A percentile compares a stretch with the other conserved stretches of the same genome.
These are phyloP conservation scores for Ornithoptera priamus DNA, from an alignment of 2,888 invertebrate genomes.

Conservation along the genomic window DNA sequence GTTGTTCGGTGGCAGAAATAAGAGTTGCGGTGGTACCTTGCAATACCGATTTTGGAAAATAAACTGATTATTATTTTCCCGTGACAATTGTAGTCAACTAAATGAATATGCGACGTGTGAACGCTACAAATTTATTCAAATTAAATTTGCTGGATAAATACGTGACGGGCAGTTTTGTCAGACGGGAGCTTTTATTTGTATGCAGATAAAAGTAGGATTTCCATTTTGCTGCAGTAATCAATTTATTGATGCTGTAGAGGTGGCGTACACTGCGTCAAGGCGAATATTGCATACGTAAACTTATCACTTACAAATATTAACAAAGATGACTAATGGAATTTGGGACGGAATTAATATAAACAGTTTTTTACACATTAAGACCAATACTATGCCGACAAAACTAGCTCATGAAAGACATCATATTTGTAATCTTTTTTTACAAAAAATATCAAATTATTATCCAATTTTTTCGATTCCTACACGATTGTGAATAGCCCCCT, in stretches of 20 bases:
- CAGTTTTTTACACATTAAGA: neutral
- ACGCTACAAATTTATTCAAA: constrained; percentile 7
- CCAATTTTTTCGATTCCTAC: no score
- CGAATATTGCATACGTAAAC: neutral
- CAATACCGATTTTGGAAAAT: no score
- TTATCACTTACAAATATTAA: neutral
- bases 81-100: constrained; percentile 23
- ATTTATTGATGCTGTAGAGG: constrained; percentile 23
- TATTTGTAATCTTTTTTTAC: no score
- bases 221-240: constrained; percentile 30
- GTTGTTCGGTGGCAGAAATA: no score
- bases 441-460: no score
- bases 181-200: constrained; percentile 29
- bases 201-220: constrained; percentile 30
- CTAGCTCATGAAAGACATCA: no score
- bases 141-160: constrained; percentile 14
- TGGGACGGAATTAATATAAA: neutral
- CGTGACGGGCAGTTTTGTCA: constrained; percentile 25
- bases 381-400: no score
- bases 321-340: neutral
- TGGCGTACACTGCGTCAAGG: constrained; percentile 5
- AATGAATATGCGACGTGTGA: neutral
- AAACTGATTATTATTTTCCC: neutral
- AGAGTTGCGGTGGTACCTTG: no score
- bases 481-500: no score